Evolutionary conservation across 2,797 vertebrate genomes (phyloP).

Genomic region (Mormyrops boulengeri): DNA sequence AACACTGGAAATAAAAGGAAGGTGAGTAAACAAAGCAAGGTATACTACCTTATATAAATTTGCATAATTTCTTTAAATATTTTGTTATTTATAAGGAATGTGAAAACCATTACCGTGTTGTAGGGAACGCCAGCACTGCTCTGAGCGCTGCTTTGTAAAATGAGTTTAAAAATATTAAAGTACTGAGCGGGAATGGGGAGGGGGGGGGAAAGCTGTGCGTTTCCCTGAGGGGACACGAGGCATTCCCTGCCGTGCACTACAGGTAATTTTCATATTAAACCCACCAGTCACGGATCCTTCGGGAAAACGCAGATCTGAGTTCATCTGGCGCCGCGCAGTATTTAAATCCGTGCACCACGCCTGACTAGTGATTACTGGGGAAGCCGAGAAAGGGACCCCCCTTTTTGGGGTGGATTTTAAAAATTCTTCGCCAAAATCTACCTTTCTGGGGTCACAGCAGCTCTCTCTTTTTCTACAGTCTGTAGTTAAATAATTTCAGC

Average conservation of each 20-base stretch:
- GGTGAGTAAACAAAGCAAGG: neutral
- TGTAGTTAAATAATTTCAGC: neutral
- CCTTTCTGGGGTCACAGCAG: neutral
- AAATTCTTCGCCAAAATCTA: neutral
- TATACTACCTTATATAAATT: neutral
- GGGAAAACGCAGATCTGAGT: neutral
- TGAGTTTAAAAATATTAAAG: neutral
- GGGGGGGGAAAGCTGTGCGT: neutral
- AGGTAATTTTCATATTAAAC: slow-evolving; percentile 6
- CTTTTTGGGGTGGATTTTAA: neutral
- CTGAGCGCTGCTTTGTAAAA: neutral
- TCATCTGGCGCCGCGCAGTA: neutral
- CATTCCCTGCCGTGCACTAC: neutral
- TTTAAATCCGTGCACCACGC: neutral
- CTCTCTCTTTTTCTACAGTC: neutral
- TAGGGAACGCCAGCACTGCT: neutral
- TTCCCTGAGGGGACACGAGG: neutral
- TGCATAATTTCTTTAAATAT: slow-evolving; percentile 8
- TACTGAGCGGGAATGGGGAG: neutral
- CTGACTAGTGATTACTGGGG: neutral
- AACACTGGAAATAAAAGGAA: neutral
- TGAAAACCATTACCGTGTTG: neutral
- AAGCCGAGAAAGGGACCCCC: neutral
- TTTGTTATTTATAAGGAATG: slow-evolving; percentile 3
- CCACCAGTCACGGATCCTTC: neutral